Percentiles rank a stretch among this genome's conserved stretches.
Conservation (phyloP, 2,797 vertebrate species). For the Sylvia borin region DNA sequence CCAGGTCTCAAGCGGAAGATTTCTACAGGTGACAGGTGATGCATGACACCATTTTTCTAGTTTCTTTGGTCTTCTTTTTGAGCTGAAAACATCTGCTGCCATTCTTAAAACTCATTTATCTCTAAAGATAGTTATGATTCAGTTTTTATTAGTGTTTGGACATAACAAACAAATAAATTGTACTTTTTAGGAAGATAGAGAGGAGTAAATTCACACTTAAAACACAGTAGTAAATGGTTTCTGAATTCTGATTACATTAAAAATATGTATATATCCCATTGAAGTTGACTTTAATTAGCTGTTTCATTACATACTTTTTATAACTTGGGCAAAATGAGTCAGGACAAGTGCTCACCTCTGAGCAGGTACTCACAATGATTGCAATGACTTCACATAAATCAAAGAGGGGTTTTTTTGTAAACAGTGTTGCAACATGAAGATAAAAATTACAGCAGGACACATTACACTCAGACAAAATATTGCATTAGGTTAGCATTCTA, state of each 20-base stretch:
- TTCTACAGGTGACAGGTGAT: neutral
- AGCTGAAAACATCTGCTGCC: neutral
- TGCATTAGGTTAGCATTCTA: neutral
- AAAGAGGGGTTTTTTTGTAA: neutral
- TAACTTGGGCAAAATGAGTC: neutral
- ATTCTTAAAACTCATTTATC: neutral
- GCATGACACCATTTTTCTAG: neutral
- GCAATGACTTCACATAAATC: neutral
- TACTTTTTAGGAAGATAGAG: neutral
- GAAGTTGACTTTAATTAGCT: neutral
- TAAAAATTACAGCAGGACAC: conserved; percentile 1
- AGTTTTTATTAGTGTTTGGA: neutral
- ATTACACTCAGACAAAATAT: neutral
- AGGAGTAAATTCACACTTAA: neutral
- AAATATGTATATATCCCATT: neutral
- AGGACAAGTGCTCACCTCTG: neutral
- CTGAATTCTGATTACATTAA: neutral
- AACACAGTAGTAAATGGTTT: neutral
- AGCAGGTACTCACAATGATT: neutral
- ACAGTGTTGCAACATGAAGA: neutral
- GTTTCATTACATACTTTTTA: neutral
- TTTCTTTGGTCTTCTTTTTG: neutral
- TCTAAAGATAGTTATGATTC: neutral
- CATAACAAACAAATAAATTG: neutral
- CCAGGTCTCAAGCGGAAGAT: neutral